Evolutionary conservation across 2,113 vertebrate genomes (phyloP), one percentile per base, ranked within the genome.

Genomic region (Poecile atricapillus): DNA sequence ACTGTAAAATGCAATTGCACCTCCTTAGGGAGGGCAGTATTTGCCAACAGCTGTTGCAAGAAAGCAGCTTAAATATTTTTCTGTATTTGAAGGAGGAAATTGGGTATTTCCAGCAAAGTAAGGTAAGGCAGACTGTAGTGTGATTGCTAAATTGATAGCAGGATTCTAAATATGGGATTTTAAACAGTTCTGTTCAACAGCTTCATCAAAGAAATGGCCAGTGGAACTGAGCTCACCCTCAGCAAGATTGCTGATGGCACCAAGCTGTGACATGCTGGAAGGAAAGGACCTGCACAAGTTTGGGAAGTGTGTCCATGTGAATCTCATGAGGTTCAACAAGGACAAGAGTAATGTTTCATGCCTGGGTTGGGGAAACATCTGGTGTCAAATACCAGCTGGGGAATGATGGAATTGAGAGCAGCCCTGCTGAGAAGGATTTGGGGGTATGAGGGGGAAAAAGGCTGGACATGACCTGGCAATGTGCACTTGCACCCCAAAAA

Each of bases 361-460:
- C 30, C 14, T 69, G 41, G 6, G 7, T 1, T 35, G 3, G 47
- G 30, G 41, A 10, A 23, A 24, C 3, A 37, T 5, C 7, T 22
- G 7, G 3, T 39, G 19, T 49, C 23, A 50, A 55, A 19, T 41
- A 28, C 5, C 62, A 58, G 6, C 22, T 56, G 59, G 6, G 9
- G 7, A 23, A 15, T n/a, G 20, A 31, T n/a, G 17, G 41, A 23
- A 62, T 22, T 47, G 46, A 53, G 20, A 68, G 9, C 16, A 41
- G 30, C 14, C 30, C 30, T 47, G 30, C 14, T 68, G 41, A 47
- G 69, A 53, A 41, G 30, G 2, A 41, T 19, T 5, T 30, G 9
- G 9, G 24, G 16, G 1, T 27, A 25, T 0, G 2, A 35, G 14
- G 10, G 11, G 22, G 8, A 23, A 19, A 27, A 47, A 47, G 17